Percentiles rank a stretch among this genome's conserved stretches.
Evolutionary conservation across 1,140 invertebrate genomes (phyloP).

Genomic region (Plodia interpunctella): DNA sequence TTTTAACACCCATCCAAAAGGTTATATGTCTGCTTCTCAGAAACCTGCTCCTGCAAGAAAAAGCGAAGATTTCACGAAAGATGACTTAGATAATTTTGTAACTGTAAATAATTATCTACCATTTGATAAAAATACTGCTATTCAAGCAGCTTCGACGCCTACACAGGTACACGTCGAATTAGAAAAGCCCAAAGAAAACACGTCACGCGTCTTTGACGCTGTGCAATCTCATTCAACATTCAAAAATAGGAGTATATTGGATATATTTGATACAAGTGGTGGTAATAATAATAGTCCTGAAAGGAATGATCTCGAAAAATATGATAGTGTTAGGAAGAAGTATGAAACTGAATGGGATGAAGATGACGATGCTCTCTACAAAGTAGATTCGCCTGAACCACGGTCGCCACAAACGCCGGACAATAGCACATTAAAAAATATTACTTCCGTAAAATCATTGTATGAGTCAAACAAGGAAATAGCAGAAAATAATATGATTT

Average conservation of each 20-base stretch:
- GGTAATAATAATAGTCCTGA: slow-evolving; percentile 35
- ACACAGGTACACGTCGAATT: slow-evolving; percentile 13
- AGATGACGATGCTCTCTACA: slow-evolving; percentile 73
- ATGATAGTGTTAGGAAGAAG: slow-evolving; percentile 41
- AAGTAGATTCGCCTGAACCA: slow-evolving; percentile 33
- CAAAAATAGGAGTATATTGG: slow-evolving; percentile 66
- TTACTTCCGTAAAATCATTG: slow-evolving; percentile 35
- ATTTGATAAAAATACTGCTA: slow-evolving; percentile 33
- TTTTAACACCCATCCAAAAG: not conserved
- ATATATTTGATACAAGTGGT: slow-evolving; percentile 56
- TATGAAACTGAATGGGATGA: slow-evolving; percentile 63
- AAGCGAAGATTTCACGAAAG: slow-evolving; percentile 30
- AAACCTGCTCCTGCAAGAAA: slow-evolving; percentile 3
- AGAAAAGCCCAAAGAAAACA: slow-evolving; percentile 31
- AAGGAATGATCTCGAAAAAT: slow-evolving; percentile 37
- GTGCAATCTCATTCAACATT: slow-evolving; percentile 46
- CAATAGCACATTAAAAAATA: slow-evolving; percentile 32
- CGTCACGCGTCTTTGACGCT: slow-evolving; percentile 50
- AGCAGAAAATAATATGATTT: slow-evolving; percentile 16
- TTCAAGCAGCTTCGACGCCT: not conserved
- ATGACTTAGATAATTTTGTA: slow-evolving; percentile 39
- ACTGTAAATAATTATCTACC: slow-evolving; percentile 32
- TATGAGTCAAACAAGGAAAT: slow-evolving; percentile 31
- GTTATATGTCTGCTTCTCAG: not conserved
- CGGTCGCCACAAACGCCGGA: slow-evolving; percentile 31